Conservation (phyloP, 2,113 vertebrate genomes). For the Bos indicus region DNA sequence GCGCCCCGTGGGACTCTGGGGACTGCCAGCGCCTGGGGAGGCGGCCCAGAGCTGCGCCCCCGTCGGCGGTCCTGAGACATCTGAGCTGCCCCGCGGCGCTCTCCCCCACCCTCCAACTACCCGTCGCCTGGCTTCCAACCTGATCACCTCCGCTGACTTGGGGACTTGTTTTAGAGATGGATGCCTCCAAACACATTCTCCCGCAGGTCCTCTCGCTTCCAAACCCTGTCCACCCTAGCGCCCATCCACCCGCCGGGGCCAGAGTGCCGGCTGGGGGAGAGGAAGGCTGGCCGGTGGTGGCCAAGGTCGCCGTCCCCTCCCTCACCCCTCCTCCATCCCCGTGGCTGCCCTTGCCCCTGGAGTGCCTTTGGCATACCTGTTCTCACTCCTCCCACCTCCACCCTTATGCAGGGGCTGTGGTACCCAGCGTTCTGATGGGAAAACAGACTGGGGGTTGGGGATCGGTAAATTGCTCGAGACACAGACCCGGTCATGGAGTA, state of each 20-base stretch:
- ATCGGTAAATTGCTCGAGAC: background rate
- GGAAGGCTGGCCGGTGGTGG: background rate
- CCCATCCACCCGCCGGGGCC: background rate
- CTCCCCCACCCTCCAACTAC: rapidly evolving
- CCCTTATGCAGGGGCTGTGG: rapidly evolving
- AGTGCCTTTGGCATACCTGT: rapidly evolving
- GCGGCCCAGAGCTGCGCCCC: background rate
- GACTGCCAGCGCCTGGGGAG: background rate
- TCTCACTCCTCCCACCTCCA: too few species aligned
- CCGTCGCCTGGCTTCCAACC: rapidly evolving
- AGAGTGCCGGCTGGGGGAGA: background rate
- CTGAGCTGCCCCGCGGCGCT: background rate
- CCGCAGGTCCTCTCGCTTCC: background rate
- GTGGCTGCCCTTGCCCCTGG: background rate
- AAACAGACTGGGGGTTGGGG: background rate
- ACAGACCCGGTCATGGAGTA: rapidly evolving
- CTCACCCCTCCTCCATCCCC: rapidly evolving
- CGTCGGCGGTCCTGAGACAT: too few species aligned
- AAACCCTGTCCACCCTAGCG: background rate
- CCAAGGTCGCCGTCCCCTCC: background rate
- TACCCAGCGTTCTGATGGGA: background rate
- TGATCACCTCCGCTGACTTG: background rate
- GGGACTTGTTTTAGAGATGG: background rate
- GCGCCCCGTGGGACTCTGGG: background rate
- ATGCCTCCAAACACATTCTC: background rate